phyloP scores from a whole-genome alignment of 2,888 invertebrate species.

The Brenthis hecate region DNA sequence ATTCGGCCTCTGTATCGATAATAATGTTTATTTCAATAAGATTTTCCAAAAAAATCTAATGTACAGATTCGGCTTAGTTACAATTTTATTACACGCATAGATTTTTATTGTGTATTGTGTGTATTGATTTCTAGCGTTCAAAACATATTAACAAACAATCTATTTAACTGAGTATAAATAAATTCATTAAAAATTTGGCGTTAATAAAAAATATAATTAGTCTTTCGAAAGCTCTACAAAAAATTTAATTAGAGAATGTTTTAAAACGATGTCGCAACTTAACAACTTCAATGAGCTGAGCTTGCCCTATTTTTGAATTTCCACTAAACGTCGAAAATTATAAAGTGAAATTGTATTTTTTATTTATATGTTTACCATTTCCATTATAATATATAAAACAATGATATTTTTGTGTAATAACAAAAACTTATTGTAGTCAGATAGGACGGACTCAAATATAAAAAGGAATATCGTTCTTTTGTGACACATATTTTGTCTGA shows the following conservation, averaged over 20 bases:
- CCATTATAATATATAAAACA: not conserved
- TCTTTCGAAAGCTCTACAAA: slow-evolving; percentile 11
- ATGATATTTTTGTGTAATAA: not conserved
- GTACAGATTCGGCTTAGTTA: no score
- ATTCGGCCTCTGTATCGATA: no score
- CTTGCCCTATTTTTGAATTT: slow-evolving; percentile 15
- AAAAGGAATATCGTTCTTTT: slow-evolving; percentile 10
- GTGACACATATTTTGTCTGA: slow-evolving; percentile 20
- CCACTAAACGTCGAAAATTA: slow-evolving; percentile 10
- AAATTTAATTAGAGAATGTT: slow-evolving; percentile 20
- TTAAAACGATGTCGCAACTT: slow-evolving; percentile 18
- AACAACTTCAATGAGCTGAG: slow-evolving; percentile 20
- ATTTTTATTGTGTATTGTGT: no score
- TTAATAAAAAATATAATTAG: slow-evolving; percentile 10
- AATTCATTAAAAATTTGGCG: not conserved
- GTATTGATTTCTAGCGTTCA: not conserved
- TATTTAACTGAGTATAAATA: not conserved
- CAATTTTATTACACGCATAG: no score
- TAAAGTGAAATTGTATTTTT: not conserved
- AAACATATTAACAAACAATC: not conserved
- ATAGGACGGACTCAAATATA: slow-evolving; percentile 3
- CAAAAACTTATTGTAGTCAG: not conserved
- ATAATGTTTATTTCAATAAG: no score
- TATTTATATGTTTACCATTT: not conserved
- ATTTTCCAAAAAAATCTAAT: no score